phyloP scores from a whole-genome alignment of 2,888 invertebrate genomes.

The Pseudococcus longispinus region DNA sequence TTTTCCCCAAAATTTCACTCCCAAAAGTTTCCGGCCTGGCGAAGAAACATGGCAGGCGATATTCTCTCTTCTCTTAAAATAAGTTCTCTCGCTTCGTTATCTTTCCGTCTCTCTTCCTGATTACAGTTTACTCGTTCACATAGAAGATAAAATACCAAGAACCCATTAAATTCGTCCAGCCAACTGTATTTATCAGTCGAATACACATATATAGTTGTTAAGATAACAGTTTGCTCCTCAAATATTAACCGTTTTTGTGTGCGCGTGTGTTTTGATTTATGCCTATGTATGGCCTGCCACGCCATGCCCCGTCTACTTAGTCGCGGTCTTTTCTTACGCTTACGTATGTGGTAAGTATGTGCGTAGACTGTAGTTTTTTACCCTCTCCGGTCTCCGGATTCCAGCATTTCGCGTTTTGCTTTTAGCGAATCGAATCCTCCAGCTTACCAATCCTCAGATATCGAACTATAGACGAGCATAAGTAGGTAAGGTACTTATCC shows the following conservation, averaged over 20 bases:
- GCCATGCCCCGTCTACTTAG: neutral
- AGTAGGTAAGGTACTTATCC: no score
- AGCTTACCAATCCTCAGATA: neutral
- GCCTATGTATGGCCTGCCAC: neutral
- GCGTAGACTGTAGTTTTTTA: neutral
- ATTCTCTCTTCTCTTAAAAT: slow-evolving; percentile 37
- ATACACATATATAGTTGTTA: slow-evolving; percentile 47
- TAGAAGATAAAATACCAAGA: slow-evolving; percentile 49
- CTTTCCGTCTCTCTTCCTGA: slow-evolving; percentile 49
- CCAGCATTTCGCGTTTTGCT: neutral
- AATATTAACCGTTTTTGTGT: slow-evolving; percentile 36
- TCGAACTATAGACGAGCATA: no score
- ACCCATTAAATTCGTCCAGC: slow-evolving; percentile 55
- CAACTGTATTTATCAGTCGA: slow-evolving; percentile 56
- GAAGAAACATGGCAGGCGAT: slow-evolving; percentile 48
- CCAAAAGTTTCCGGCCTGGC: slow-evolving; percentile 53
- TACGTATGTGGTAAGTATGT: neutral
- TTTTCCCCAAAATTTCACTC: slow-evolving; percentile 44
- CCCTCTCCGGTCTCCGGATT: neutral
- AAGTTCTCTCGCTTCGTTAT: slow-evolving; percentile 51
- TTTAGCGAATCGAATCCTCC: no score
- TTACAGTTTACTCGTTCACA: slow-evolving; percentile 47
- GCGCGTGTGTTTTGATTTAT: slow-evolving; percentile 41
- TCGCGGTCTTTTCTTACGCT: neutral
- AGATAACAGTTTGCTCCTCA: slow-evolving; percentile 41